These are phyloP conservation scores for Manis pentadactyla DNA, from an alignment of 2,797 vertebrate species.

Conservation along the genomic window DNA sequence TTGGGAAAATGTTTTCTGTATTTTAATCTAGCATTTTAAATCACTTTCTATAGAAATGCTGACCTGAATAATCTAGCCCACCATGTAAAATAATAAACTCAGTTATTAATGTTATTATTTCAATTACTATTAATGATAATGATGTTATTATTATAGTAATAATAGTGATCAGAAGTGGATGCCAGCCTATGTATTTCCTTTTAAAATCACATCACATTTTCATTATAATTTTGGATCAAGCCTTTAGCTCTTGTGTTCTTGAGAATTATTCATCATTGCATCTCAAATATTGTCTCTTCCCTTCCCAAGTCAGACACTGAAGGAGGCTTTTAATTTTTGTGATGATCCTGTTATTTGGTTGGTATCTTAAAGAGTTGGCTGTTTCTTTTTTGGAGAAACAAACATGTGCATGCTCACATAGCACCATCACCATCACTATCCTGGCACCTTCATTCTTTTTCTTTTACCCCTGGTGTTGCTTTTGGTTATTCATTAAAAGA, in stretches of 20 bases:
- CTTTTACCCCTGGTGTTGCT: neutral
- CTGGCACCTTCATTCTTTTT: neutral
- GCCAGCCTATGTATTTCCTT: neutral
- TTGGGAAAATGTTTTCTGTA: constrained; percentile 4
- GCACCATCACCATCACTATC: no score
- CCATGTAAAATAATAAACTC: neutral
- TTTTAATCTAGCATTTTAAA: constrained; percentile 23
- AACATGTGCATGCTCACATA: fast-evolving
- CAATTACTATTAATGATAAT: neutral
- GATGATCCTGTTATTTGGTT: neutral
- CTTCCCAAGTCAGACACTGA: constrained; percentile 10
- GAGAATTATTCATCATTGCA: constrained; percentile 41
- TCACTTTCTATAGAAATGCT: neutral
- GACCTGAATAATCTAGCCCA: neutral
- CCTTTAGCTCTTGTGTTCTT: constrained; percentile 47
- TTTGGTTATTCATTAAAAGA: neutral
- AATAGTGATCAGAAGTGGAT: neutral
- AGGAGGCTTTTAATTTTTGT: constrained; percentile 58
- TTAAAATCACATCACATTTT: constrained; percentile 42
- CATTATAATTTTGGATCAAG: constrained; percentile 24
- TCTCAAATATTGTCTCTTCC: neutral
- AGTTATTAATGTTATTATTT: neutral
- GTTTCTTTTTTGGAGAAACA: neutral
- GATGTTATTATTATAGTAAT: no score
- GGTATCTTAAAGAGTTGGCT: neutral